Conservation (phyloP, 2,888 invertebrate species). For the Cremastinae sp. region DNA sequence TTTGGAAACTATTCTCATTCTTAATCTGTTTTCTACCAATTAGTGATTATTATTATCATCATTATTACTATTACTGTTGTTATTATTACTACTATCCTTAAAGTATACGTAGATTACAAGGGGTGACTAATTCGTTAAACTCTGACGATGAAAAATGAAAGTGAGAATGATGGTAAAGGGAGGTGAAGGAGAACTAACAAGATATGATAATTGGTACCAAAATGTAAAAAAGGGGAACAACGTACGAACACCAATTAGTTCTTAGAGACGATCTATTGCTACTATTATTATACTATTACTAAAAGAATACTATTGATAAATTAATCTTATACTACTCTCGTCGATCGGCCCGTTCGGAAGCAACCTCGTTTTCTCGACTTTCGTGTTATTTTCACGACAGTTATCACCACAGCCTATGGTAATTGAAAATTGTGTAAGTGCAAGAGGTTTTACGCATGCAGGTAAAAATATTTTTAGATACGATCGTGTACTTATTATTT, state of each 20-base stretch:
- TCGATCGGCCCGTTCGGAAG: conserved; percentile 25
- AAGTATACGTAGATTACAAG: conserved; percentile 19
- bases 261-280: conserved; percentile 78
- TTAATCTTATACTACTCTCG: conserved; percentile 3
- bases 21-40: too few relatives aligned
- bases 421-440: background rate
- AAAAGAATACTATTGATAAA: conserved; percentile 61
- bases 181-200: conserved; percentile 46
- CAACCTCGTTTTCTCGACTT: conserved; percentile 18
- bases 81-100: too few relatives aligned
- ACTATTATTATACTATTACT: conserved; percentile 69
- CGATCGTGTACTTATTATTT: conserved; percentile 20
- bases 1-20: too few relatives aligned
- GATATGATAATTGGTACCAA: conserved; percentile 76
- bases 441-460: conserved; percentile 23
- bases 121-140: conserved; percentile 46
- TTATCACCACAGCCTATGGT: too few relatives aligned
- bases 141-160: conserved; percentile 8
- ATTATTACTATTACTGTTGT: too few relatives aligned
- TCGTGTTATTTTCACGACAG: conserved; percentile 37
- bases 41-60: too few relatives aligned
- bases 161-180: conserved; percentile 16
- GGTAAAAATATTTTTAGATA: too few relatives aligned
- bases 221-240: conserved; percentile 78
- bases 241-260: conserved; percentile 80